Conservation (phyloP, 2,888 invertebrate species). For the Pheosia gnoma region DNA sequence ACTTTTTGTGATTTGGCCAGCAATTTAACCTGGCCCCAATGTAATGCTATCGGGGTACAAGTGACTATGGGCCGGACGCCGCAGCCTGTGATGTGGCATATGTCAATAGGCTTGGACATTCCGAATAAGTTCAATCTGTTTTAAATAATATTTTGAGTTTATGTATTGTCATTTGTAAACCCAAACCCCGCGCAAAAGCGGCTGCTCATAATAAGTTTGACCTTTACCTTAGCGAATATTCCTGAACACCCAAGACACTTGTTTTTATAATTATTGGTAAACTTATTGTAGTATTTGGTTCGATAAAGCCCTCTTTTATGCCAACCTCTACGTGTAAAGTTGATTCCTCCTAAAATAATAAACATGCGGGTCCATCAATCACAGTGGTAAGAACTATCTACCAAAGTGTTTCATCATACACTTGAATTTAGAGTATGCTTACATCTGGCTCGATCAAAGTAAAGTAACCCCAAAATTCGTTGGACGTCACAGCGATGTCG, state of each 20-base stretch:
- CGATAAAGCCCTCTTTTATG: slow-evolving; percentile 68
- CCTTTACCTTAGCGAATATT: slow-evolving; percentile 60
- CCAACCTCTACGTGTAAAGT: slow-evolving; percentile 57
- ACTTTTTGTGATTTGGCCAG: slow-evolving; percentile 76
- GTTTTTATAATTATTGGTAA: slow-evolving; percentile 76
- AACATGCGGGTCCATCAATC: neutral
- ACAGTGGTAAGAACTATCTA: too few species aligned
- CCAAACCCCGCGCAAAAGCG: too few species aligned
- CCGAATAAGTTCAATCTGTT: slow-evolving; percentile 72
- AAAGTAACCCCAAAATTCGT: slow-evolving; percentile 69
- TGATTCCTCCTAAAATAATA: slow-evolving; percentile 44
- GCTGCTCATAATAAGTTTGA: neutral
- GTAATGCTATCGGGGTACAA: slow-evolving; percentile 82
- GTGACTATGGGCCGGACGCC: slow-evolving; percentile 88
- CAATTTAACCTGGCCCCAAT: slow-evolving; percentile 86
- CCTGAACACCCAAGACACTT: slow-evolving; percentile 72
- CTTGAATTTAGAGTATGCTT: neutral
- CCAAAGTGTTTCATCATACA: too few species aligned
- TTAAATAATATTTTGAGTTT: slow-evolving; percentile 6
- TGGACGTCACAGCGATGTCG: slow-evolving; percentile 75
- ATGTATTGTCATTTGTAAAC: neutral
- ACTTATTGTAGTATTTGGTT: slow-evolving; percentile 69
- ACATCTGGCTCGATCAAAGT: slow-evolving; percentile 42
- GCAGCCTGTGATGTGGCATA: slow-evolving; percentile 79
- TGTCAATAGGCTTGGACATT: slow-evolving; percentile 60